Percentiles rank a stretch among this genome's conserved stretches.
Conservation (phyloP, 2,888 invertebrate species). For the Trichopria drosophilae region DNA sequence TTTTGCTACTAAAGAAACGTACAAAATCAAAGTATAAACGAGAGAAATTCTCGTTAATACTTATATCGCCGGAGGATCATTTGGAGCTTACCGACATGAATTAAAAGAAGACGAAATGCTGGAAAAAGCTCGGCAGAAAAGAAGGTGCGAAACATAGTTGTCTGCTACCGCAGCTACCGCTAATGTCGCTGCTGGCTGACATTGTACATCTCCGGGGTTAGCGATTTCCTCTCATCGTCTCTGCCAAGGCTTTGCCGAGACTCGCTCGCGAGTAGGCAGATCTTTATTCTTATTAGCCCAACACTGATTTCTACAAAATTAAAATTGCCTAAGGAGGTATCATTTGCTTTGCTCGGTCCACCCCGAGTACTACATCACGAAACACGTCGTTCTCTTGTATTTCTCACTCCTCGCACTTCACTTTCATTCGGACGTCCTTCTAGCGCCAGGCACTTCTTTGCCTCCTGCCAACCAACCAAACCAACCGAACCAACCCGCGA, state of each 20-base stretch:
- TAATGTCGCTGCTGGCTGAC: slow-evolving; percentile 52
- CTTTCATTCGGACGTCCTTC: slow-evolving; percentile 51
- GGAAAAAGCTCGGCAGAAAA: slow-evolving; percentile 28
- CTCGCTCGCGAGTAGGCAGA: slow-evolving; percentile 46
- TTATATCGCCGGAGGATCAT: too few relatives aligned
- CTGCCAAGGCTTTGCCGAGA: slow-evolving; percentile 31
- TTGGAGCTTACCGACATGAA: slow-evolving; percentile 40
- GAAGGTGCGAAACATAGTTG: slow-evolving; percentile 13
- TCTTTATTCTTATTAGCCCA: slow-evolving; percentile 57
- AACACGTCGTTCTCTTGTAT: slow-evolving; percentile 42
- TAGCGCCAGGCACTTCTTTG: slow-evolving; percentile 52
- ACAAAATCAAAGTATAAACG: too few relatives aligned
- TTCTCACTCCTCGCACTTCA: slow-evolving; percentile 46
- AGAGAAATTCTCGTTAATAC: too few relatives aligned
- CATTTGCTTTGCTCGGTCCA: slow-evolving; percentile 50
- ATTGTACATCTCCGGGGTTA: slow-evolving; percentile 45
- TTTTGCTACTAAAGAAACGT: too few relatives aligned
- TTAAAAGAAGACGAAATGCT: slow-evolving; percentile 38
- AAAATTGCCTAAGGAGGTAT: slow-evolving; percentile 58
- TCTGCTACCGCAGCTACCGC: slow-evolving; percentile 26
- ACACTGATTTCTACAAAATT: slow-evolving; percentile 57
- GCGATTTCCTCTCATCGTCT: slow-evolving; percentile 18
- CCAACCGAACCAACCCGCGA: slow-evolving; percentile 43
- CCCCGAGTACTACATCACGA: slow-evolving; percentile 36
- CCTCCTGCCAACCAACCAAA: slow-evolving; percentile 50